A percentile compares a stretch with the other conserved stretches of the same genome.
Evolutionary conservation across 2,888 invertebrate species (phyloP).

Genomic region (Coenonympha glycerion): DNA sequence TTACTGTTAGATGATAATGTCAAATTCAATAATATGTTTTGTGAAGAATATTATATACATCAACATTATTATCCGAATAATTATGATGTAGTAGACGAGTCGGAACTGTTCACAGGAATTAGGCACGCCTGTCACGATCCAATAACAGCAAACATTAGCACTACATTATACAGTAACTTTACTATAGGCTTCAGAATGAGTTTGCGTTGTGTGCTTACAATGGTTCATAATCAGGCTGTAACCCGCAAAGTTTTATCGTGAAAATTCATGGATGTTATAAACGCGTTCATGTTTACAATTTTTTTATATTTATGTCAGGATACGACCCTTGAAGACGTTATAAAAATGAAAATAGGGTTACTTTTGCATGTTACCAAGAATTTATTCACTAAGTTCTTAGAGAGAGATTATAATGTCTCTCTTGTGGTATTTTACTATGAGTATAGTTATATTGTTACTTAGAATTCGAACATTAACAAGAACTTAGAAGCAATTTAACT

Average conservation of each 20-base stretch:
- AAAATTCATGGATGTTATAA: slow-evolving; percentile 32
- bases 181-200: slow-evolving; percentile 25
- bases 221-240: slow-evolving; percentile 32
- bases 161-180: slow-evolving; percentile 22
- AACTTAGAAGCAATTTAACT: too few species aligned
- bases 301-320: slow-evolving; percentile 27
- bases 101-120: slow-evolving; percentile 12
- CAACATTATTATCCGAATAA: neutral
- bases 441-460: neutral
- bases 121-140: slow-evolving; percentile 16
- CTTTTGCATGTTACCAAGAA: slow-evolving; percentile 2
- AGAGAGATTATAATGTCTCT: too few species aligned
- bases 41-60: too few species aligned
- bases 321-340: neutral
- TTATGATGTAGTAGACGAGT: neutral
- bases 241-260: slow-evolving; percentile 30
- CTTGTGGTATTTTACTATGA: too few species aligned
- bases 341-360: neutral
- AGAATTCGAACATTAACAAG: neutral
- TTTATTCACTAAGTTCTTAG: neutral
- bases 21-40: too few species aligned
- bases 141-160: slow-evolving; percentile 21
- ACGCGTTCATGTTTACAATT: slow-evolving; percentile 29
- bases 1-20: too few species aligned
- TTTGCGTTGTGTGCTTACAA: slow-evolving; percentile 29